Conservation (phyloP, 2,888 invertebrate genomes). For the Drosophila barbarae region DNA sequence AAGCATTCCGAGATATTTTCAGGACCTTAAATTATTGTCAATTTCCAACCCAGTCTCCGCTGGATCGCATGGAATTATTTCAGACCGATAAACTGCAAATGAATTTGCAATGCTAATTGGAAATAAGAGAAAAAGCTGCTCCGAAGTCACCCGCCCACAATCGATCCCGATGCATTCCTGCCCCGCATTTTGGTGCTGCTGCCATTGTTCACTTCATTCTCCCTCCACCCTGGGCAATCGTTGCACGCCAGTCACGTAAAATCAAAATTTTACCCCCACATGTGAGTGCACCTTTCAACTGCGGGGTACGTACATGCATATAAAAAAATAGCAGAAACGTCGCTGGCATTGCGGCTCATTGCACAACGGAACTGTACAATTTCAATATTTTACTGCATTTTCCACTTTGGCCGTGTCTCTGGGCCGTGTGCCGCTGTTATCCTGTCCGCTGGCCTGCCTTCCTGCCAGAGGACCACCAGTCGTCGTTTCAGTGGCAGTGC, state of each 20-base stretch:
- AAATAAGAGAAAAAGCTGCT: constrained; percentile 32
- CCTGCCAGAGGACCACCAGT: constrained; percentile 8
- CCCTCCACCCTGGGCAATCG: constrained; percentile 29
- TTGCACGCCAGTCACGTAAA: constrained; percentile 66
- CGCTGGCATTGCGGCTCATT: constrained; percentile 60
- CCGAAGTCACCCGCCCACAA: constrained; percentile 22
- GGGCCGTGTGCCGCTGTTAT: constrained; percentile 25
- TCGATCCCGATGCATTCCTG: constrained; percentile 8
- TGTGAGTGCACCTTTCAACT: constrained; percentile 56
- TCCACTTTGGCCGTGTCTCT: constrained; percentile 50
- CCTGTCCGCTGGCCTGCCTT: constrained; percentile 15
- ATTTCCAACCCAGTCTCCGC: background rate
- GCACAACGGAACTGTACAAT: constrained; percentile 62
- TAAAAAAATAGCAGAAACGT: constrained; percentile 13
- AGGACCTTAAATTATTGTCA: constrained; percentile 18
- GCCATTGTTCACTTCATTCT: background rate
- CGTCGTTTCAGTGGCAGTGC: constrained; percentile 13
- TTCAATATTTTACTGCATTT: constrained; percentile 70
- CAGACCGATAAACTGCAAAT: constrained; percentile 31
- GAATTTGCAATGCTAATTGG: constrained; percentile 40
- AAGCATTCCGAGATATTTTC: background rate
- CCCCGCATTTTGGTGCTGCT: constrained; percentile 2
- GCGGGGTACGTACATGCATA: constrained; percentile 9
- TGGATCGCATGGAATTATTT: constrained; percentile 9
- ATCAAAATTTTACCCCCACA: constrained; percentile 49